Conservation (phyloP, 1,140 invertebrate species). For the Bilobella aurantiaca region DNA sequence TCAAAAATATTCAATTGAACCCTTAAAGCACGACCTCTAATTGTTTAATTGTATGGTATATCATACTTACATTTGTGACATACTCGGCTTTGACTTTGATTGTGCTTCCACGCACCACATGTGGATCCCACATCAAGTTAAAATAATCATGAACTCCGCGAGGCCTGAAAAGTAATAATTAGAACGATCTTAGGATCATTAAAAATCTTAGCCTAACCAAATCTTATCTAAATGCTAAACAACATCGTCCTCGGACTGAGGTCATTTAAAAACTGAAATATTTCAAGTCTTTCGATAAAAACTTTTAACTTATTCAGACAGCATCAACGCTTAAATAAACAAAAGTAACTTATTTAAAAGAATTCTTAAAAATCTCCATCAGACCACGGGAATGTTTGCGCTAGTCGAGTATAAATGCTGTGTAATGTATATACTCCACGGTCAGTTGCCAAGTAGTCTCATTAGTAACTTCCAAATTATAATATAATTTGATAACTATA, state of each 20-base stretch:
- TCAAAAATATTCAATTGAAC: too few relatives aligned
- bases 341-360: too few relatives aligned
- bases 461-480: too few relatives aligned
- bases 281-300: neutral
- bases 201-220: neutral
- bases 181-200: neutral
- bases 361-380: too few relatives aligned
- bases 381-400: too few relatives aligned
- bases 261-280: neutral
- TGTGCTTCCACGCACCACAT: conserved; percentile 15
- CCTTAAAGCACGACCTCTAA: too few relatives aligned
- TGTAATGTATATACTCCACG: too few relatives aligned
- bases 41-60: neutral
- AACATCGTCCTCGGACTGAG: neutral
- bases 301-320: neutral
- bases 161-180: conserved; percentile 8
- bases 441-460: too few relatives aligned
- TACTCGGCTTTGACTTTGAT: neutral
- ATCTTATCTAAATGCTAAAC: neutral
- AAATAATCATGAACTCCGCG: conserved; percentile 25
- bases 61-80: neutral
- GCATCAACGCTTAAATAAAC: neutral
- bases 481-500: too few relatives aligned
- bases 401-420: too few relatives aligned
- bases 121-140: conserved; percentile 26